Evolutionary conservation across 2,888 invertebrate species (phyloP).

Genomic region (Steinernema carpocapsae): DNA sequence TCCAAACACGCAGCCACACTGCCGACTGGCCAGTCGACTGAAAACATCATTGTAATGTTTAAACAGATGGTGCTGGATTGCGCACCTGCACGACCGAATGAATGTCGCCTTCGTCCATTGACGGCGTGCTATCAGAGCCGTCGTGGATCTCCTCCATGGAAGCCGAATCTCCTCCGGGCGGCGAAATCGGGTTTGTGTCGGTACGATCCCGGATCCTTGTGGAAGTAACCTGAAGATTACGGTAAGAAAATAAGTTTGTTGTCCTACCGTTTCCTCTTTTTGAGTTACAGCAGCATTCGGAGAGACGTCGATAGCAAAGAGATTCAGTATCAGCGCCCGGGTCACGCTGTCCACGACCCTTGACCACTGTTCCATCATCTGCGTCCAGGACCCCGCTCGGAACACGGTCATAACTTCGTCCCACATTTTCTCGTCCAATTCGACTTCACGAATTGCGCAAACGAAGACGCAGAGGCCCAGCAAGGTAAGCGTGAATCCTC

Average conservation of each 20-base stretch:
- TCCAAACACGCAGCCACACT: constrained; percentile 63
- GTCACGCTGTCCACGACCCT: constrained; percentile 86
- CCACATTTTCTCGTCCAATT: constrained; percentile 64
- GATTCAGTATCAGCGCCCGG: constrained; percentile 89
- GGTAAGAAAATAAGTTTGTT: background rate
- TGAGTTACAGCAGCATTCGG: background rate
- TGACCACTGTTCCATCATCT: constrained; percentile 48
- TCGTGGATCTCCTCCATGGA: background rate
- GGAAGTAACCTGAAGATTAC: background rate
- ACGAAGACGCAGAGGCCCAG: constrained; percentile 50
- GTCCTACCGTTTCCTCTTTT: constrained; percentile 23
- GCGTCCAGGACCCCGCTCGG: constrained; percentile 47
- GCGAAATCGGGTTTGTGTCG: constrained; percentile 9
- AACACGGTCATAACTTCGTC: constrained; percentile 60
- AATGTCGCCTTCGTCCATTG: constrained; percentile 11
- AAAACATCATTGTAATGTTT: constrained; percentile 37
- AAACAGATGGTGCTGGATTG: constrained; percentile 5
- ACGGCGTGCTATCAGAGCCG: background rate
- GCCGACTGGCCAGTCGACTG: constrained; percentile 55
- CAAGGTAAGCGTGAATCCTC: constrained; percentile 60
- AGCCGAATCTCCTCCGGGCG: background rate
- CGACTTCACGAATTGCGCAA: constrained; percentile 58
- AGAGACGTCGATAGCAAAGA: constrained; percentile 85
- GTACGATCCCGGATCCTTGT: background rate
- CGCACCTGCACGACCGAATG: constrained; percentile 23